Percentiles rank a stretch among this genome's conserved stretches.
These are phyloP conservation scores for Peromyscus maniculatus DNA, from an alignment of 2,113 vertebrate genomes.

Conservation along the genomic window DNA sequence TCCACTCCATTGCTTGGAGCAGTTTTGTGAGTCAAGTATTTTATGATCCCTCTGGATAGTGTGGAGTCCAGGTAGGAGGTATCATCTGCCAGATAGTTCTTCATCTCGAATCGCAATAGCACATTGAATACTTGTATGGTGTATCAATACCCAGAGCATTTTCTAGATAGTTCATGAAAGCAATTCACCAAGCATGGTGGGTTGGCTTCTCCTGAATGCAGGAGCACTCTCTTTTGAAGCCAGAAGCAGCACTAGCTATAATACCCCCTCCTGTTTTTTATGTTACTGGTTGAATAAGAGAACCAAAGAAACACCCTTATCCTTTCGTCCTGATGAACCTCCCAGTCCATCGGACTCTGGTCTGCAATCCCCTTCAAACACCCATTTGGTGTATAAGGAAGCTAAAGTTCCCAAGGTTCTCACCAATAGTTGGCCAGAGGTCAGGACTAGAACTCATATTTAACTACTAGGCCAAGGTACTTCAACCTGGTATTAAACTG, in stretches of 20 bases:
- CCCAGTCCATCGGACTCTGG: background rate
- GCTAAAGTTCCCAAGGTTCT: background rate
- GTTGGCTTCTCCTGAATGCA: background rate
- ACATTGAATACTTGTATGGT: background rate
- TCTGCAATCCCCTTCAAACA: background rate
- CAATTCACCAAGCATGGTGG: background rate
- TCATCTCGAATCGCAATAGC: background rate
- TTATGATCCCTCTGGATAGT: constrained; percentile 9
- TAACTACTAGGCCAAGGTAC: background rate
- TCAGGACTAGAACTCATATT: constrained; percentile 1
- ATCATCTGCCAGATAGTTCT: background rate
- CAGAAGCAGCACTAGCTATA: background rate
- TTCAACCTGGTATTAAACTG: background rate
- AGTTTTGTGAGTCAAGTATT: constrained; percentile 4
- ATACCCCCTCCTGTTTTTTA: background rate
- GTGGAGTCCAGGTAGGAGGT: background rate
- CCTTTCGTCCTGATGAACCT: background rate
- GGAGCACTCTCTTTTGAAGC: constrained; percentile 1
- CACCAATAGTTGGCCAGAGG: background rate
- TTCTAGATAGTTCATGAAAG: constrained; percentile 25
- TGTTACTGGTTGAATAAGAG: background rate
- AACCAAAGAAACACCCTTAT: background rate
- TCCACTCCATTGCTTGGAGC: constrained; percentile 25
- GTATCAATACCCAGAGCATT: background rate
- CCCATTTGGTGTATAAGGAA: background rate